Evolutionary conservation across 2,888 invertebrate species (phyloP), one percentile per base, ranked within the genome.

Genomic region (Andricus quercusramuli): DNA sequence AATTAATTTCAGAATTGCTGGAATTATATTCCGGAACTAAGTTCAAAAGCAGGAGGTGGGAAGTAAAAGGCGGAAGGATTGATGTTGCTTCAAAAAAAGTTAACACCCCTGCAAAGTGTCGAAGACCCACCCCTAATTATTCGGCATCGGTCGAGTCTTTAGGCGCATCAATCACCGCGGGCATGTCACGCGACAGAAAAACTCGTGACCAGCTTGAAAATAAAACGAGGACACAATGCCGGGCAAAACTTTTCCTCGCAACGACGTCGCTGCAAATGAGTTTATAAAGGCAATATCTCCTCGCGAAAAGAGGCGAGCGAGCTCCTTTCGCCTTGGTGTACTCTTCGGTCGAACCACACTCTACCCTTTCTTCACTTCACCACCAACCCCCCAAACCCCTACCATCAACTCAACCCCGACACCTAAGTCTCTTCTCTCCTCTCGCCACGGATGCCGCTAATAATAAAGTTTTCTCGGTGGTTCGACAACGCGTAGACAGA

Each of bases 401-500:
- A 62, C 62, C 62, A 0, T 15, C 62, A n/a, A n/a, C 56, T 56
- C 25, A 62, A 25, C 22, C 22, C 62, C 62, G 25, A 62, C 62
- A 62, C 62, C 62, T 15, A 25, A 62, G 51, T 67, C 20, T 25
- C 79, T 82, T 77, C 79, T 68, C 77, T 78, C 80, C 78, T 56
- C 29, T 65, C 32, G 79, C 80, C 74, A 77, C 82, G 80, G 79
- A 79, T 79, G 86, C 84, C 88, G 90, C 92, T 92, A 92, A 92
- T 92, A 92, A 92, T 92, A 92, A 92, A 92, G 92, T 93, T 92
- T 91, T 89, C 90, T 90, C 89, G 89, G 89, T 92, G 90, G 91
- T 93, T 92, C 92, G 92, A 92, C 92, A 92, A 91, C 90, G 91
- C 92, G 90, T 92, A 90, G 92, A 93, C 92, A 92, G 92, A 93